Conservation (phyloP, 2,113 vertebrate genomes). For the Pelecanus crispus region DNA sequence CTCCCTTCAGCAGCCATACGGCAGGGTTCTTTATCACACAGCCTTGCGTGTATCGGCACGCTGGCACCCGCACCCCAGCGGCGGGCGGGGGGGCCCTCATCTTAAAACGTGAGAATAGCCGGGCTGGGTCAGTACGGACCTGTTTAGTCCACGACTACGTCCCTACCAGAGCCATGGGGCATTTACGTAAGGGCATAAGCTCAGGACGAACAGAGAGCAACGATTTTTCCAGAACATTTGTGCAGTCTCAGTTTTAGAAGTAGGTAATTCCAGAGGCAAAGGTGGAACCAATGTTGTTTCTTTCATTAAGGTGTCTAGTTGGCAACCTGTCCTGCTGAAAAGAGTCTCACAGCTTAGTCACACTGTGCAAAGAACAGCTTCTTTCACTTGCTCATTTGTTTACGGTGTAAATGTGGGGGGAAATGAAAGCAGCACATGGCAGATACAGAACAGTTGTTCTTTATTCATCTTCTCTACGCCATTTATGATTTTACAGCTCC, state of each 20-base stretch:
- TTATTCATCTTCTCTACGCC: fast-evolving
- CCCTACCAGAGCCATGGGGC: too few species aligned
- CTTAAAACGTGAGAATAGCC: not conserved
- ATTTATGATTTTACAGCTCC: not conserved
- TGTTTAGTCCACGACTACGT: fast-evolving
- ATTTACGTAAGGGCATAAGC: not conserved
- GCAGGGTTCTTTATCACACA: not conserved
- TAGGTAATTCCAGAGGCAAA: not conserved
- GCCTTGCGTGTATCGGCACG: too few species aligned
- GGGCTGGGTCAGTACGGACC: not conserved
- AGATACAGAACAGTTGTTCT: too few species aligned
- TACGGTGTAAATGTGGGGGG: not conserved
- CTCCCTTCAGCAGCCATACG: not conserved
- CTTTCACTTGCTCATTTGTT: fast-evolving
- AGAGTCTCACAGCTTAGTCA: too few species aligned
- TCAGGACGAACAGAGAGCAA: not conserved
- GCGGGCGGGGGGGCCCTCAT: too few species aligned
- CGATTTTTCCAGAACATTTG: fast-evolving
- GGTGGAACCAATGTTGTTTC: not conserved
- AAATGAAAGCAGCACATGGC: not conserved
- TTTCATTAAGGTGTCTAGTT: fast-evolving
- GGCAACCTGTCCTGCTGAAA: too few species aligned
- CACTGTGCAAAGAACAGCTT: too few species aligned
- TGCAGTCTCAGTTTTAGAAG: fast-evolving
- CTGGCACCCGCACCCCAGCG: not conserved